Conservation (phyloP, 2,113 vertebrate species). For the Abramis brama region DNA sequence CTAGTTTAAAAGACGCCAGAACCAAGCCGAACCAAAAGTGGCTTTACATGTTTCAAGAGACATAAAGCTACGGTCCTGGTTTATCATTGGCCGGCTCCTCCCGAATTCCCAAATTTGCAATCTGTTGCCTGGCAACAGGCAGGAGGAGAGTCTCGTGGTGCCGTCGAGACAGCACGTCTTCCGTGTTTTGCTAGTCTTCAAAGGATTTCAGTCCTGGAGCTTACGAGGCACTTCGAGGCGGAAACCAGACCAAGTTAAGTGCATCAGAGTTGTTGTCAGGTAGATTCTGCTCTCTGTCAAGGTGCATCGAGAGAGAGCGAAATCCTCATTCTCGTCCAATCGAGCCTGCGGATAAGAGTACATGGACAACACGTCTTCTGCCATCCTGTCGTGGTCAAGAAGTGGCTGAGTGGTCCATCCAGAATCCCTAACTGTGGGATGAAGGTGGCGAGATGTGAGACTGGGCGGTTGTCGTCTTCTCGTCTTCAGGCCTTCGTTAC, state of each 20-base stretch:
- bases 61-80: neutral
- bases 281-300: conserved; percentile 1
- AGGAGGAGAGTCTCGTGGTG: conserved; percentile 30
- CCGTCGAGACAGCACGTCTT: conserved; percentile 33
- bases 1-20: neutral
- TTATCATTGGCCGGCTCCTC: conserved; percentile 50
- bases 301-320: neutral
- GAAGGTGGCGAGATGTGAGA: neutral
- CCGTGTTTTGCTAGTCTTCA: conserved; percentile 20
- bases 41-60: neutral
- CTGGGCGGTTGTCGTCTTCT: neutral
- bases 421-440: neutral
- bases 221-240: too few relatives aligned
- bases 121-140: conserved; percentile 75
- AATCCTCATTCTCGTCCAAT: neutral
- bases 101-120: conserved; percentile 60
- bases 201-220: neutral
- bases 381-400: neutral
- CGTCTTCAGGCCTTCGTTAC: conserved; percentile 11
- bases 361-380: neutral
- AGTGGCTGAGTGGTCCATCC: conserved; percentile 1
- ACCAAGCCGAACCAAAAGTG: neutral
- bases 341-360: neutral
- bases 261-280: neutral
- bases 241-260: neutral